phyloP scores from a whole-genome alignment of 1,140 invertebrate genomes.

The Acromyrmex charruanus region DNA sequence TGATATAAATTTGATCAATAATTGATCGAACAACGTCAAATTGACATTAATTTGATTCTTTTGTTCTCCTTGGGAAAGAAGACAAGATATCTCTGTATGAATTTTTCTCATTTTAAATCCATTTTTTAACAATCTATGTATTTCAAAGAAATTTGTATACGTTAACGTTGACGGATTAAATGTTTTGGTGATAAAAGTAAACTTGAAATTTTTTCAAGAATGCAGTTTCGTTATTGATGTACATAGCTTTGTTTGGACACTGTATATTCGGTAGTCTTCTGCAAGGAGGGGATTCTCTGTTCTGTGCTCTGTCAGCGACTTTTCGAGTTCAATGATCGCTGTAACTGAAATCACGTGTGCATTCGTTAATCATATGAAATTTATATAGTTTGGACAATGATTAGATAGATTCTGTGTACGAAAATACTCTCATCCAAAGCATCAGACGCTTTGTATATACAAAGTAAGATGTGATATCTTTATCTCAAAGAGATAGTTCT shows the following conservation, averaged over 20 bases:
- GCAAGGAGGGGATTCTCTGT: conserved; percentile 65
- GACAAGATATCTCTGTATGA: background rate
- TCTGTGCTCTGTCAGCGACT: conserved; percentile 80
- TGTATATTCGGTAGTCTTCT: conserved; percentile 66
- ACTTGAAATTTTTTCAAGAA: conserved; percentile 24
- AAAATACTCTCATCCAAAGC: background rate
- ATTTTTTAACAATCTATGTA: background rate
- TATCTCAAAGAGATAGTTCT: no score
- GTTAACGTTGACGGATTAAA: background rate
- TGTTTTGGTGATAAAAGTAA: background rate
- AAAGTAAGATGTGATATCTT: no score
- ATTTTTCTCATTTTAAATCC: background rate
- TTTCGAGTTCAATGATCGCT: conserved; percentile 84
- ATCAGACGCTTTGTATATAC: background rate
- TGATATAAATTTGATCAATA: no score
- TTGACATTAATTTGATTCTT: no score
- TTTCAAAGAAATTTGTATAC: background rate
- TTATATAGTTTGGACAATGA: conserved; percentile 25
- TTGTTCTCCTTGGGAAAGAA: no score
- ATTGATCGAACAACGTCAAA: no score
- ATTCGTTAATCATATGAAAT: conserved; percentile 49
- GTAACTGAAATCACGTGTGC: conserved; percentile 27
- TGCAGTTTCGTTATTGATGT: background rate
- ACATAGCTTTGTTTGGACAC: conserved; percentile 38
- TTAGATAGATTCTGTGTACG: conserved; percentile 10